Conservation (phyloP, 2,797 vertebrate genomes). For the Sphenodon punctatus region DNA sequence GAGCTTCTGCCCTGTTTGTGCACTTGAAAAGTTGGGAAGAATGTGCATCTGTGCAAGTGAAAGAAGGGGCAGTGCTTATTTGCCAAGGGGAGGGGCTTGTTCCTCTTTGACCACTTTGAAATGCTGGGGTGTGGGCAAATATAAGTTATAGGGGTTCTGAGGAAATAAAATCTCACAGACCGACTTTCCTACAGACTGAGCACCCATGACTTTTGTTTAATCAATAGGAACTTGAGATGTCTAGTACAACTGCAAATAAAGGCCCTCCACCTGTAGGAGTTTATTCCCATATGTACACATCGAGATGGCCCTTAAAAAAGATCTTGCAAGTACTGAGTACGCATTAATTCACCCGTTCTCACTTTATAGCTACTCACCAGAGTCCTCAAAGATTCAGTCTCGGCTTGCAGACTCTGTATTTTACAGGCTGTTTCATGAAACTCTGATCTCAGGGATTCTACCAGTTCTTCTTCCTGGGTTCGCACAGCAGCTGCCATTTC, state of each 20-base stretch:
- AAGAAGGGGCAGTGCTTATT: no score
- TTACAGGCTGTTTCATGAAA: constrained; percentile 83
- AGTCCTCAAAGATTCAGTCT: constrained; percentile 88
- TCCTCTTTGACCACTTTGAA: no score
- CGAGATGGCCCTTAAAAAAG: neutral
- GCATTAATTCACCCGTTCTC: rapidly evolving
- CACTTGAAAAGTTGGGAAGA: no score
- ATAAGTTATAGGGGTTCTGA: no score
- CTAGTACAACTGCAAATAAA: neutral
- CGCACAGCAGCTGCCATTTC: constrained; percentile 70
- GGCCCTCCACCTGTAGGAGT: rapidly evolving
- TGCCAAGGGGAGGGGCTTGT: no score
- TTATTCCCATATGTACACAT: neutral
- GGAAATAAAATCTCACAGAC: neutral
- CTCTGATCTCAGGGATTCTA: constrained; percentile 84
- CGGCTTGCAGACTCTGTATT: constrained; percentile 91
- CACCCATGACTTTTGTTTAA: rapidly evolving
- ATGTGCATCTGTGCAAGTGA: no score
- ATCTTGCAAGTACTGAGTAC: rapidly evolving
- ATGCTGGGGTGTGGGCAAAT: no score
- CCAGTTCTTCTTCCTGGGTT: constrained; percentile 85
- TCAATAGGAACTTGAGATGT: neutral
- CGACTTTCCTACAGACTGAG: neutral
- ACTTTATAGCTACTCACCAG: constrained; percentile 75
- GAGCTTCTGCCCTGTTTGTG: no score